These are phyloP conservation scores for Mus caroli DNA, from an alignment of 2,797 vertebrate genomes.

Conservation along the genomic window DNA sequence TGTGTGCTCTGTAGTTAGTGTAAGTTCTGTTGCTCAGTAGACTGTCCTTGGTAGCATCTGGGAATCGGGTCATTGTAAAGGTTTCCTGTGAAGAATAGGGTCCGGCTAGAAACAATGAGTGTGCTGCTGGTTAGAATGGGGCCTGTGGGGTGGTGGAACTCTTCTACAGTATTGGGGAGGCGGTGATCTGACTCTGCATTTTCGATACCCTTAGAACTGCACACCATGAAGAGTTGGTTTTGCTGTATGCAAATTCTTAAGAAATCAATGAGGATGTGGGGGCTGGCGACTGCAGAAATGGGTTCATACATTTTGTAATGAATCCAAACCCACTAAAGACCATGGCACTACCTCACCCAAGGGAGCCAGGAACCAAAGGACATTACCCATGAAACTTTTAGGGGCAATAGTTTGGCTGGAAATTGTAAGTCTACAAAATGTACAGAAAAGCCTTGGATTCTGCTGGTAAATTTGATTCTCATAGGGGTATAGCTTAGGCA, in stretches of 20 bases:
- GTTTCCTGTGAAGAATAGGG: not conserved
- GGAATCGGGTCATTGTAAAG: not conserved
- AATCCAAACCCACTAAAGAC: not conserved
- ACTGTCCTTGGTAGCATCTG: not conserved
- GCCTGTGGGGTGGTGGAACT: not conserved
- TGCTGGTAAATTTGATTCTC: slow-evolving; percentile 16
- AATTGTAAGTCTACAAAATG: not conserved
- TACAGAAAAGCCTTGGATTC: not conserved
- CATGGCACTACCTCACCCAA: not conserved
- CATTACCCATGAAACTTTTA: not conserved
- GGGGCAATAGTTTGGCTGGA: not conserved
- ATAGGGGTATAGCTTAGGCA: not conserved
- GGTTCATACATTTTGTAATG: not conserved
- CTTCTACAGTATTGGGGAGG: not conserved
- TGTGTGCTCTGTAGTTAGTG: not conserved
- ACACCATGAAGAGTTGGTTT: not conserved
- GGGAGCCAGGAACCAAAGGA: not conserved
- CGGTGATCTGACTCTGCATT: not conserved
- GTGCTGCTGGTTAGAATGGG: not conserved
- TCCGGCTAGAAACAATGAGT: not conserved
- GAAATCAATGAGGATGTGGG: not conserved
- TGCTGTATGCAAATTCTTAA: not conserved
- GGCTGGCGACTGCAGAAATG: not conserved
- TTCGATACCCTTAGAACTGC: not conserved
- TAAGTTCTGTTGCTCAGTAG: not conserved